Conservation (phyloP, 2,888 invertebrate species). For the Xestia ashworthii region DNA sequence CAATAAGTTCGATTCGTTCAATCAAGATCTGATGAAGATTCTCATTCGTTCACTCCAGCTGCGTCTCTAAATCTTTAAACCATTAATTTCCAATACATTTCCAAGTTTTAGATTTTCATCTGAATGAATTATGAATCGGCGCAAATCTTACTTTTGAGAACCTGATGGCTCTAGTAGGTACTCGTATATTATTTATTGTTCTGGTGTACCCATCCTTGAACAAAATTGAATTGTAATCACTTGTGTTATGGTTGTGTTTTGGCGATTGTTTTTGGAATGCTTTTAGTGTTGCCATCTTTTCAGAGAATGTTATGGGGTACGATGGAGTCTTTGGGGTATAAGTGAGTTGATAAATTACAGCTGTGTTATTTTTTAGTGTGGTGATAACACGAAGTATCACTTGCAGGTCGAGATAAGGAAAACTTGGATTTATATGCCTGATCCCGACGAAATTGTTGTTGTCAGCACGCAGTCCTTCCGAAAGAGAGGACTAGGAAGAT, state of each 20-base stretch:
- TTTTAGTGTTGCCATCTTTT: slow-evolving; percentile 44
- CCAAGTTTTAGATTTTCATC: slow-evolving; percentile 49
- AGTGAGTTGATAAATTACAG: slow-evolving; percentile 40
- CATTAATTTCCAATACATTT: slow-evolving; percentile 54
- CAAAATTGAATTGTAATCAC: slow-evolving; percentile 17
- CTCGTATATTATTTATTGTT: slow-evolving; percentile 54
- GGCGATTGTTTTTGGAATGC: slow-evolving; percentile 18
- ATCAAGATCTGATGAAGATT: slow-evolving; percentile 37
- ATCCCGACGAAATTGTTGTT: background rate
- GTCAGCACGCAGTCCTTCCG: background rate
- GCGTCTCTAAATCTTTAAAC: slow-evolving; percentile 28
- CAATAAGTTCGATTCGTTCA: slow-evolving; percentile 21
- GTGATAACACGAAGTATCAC: slow-evolving; percentile 19
- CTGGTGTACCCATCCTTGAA: background rate
- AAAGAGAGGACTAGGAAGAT: too few relatives aligned
- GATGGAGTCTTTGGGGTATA: slow-evolving; percentile 28
- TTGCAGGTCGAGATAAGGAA: slow-evolving; percentile 19
- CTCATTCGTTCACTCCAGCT: slow-evolving; percentile 37
- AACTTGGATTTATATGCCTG: background rate
- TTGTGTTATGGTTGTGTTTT: slow-evolving; percentile 35
- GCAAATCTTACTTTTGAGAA: slow-evolving; percentile 46
- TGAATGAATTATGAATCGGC: slow-evolving; percentile 58
- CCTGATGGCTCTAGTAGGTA: slow-evolving; percentile 23
- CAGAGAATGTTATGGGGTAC: slow-evolving; percentile 37
- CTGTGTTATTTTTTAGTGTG: slow-evolving; percentile 25